Percentiles rank a stretch among this genome's conserved stretches.
These are phyloP conservation scores for Gorilla gorilla DNA, from an alignment of 2,113 vertebrate genomes.

Conservation along the genomic window DNA sequence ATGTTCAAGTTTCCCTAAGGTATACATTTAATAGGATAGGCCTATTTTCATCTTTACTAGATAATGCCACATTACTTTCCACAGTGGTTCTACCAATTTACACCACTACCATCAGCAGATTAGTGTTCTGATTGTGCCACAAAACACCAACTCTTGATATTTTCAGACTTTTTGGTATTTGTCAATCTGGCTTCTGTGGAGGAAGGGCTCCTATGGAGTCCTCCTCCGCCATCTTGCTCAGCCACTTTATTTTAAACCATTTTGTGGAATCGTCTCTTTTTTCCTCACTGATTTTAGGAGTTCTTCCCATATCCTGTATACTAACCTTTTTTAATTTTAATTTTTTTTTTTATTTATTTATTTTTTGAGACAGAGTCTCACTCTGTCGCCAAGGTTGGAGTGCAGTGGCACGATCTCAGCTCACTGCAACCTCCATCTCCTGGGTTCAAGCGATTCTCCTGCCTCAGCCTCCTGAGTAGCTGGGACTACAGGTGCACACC, in stretches of 20 bases:
- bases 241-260: background rate
- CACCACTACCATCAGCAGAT: background rate
- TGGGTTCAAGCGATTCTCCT: no score
- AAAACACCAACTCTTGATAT: background rate
- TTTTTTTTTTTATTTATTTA: no score
- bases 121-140: background rate
- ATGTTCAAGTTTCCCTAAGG: background rate
- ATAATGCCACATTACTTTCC: background rate
- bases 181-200: background rate
- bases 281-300: background rate
- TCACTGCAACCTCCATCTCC: no score
- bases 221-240: background rate
- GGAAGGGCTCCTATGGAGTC: background rate
- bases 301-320: background rate
- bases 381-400: no score
- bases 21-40: background rate
- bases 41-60: background rate
- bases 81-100: background rate
- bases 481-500: no score
- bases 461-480: no score
- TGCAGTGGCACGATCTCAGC: no score
- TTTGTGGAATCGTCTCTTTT: background rate
- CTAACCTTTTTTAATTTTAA: no score
- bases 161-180: background rate
- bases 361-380: no score